Evolutionary conservation across 2,888 invertebrate genomes (phyloP), one percentile per base, ranked within the genome.

Genomic region (Odontothrips loti): DNA sequence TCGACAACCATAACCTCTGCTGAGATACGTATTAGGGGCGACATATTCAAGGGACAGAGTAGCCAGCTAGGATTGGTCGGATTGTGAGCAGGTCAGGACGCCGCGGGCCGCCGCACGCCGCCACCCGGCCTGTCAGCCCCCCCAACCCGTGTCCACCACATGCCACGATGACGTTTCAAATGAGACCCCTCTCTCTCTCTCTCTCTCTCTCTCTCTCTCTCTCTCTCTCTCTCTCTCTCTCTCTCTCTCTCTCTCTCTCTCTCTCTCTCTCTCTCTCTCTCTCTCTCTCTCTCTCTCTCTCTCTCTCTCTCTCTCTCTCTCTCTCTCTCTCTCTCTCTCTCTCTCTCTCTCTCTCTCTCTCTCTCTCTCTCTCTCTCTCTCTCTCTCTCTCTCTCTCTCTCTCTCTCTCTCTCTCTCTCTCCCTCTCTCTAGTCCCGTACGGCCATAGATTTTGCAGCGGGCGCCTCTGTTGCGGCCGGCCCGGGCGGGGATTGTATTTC

Each of bases 161-260:
- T 75, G 68, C 68, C 68, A 75, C 23, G 68, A 27, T 75, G 68
- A 75, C 68, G 68, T 75, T 75, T 12, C 68, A 75, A 75, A 75
- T 75, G 68, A 75, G 68, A 75, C 68, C 68, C 27, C 68, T 75
- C 27, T 43, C 34, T 75, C 68, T 75, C 68, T 27, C 68, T 27
- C 68, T 75, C n/a, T n/a, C n/a, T n/a, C n/a, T n/a, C n/a, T n/a
- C n/a, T n/a, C n/a, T n/a, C n/a, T n/a, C n/a, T n/a, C n/a, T n/a
- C n/a, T n/a, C n/a, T n/a, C n/a, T n/a, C n/a, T n/a, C n/a, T n/a
- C n/a, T n/a, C n/a, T n/a, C n/a, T n/a, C n/a, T n/a, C n/a, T n/a
- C n/a, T n/a, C n/a, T n/a, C n/a, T n/a, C n/a, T n/a, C n/a, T n/a
- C n/a, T n/a, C n/a, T n/a, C n/a, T n/a, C n/a, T n/a, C n/a, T n/a